phyloP scores from a whole-genome alignment of 2,797 vertebrate genomes.

The Ctenopoma kingsleyae region DNA sequence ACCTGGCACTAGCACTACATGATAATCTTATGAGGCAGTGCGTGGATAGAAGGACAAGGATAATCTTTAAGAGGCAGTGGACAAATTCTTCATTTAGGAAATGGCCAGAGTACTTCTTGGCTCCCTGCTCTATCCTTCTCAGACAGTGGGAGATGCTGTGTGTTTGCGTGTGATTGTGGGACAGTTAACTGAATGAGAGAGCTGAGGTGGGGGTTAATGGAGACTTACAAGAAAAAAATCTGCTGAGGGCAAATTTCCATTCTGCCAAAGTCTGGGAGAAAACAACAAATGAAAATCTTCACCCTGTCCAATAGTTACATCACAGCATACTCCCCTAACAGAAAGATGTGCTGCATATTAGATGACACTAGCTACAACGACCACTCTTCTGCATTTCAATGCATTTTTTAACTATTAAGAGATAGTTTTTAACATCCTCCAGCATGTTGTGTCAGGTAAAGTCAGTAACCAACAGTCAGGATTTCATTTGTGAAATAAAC shows the following conservation, averaged over 20 bases:
- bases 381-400: neutral
- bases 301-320: slow-evolving; percentile 44
- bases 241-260: slow-evolving; percentile 59
- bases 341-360: neutral
- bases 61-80: slow-evolving; percentile 58
- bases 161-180: slow-evolving; percentile 22
- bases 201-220: slow-evolving; percentile 1
- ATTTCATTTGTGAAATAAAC: slow-evolving; percentile 22
- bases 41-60: slow-evolving; percentile 39
- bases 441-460: slow-evolving; percentile 14
- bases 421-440: slow-evolving; percentile 26
- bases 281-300: slow-evolving; percentile 39
- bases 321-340: slow-evolving; percentile 15
- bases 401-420: slow-evolving; percentile 10
- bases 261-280: slow-evolving; percentile 38
- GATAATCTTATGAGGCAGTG: slow-evolving; percentile 40
- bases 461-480: slow-evolving; percentile 11
- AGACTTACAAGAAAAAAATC: slow-evolving; percentile 48
- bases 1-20: slow-evolving; percentile 25
- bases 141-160: slow-evolving; percentile 25
- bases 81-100: slow-evolving; percentile 70
- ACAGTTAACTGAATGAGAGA: slow-evolving; percentile 26
- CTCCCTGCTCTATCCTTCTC: slow-evolving; percentile 52
- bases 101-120: slow-evolving; percentile 59
- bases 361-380: slow-evolving; percentile 4